phyloP scores from a whole-genome alignment of 2,113 vertebrate species.

The Colistium nudipinnis region DNA sequence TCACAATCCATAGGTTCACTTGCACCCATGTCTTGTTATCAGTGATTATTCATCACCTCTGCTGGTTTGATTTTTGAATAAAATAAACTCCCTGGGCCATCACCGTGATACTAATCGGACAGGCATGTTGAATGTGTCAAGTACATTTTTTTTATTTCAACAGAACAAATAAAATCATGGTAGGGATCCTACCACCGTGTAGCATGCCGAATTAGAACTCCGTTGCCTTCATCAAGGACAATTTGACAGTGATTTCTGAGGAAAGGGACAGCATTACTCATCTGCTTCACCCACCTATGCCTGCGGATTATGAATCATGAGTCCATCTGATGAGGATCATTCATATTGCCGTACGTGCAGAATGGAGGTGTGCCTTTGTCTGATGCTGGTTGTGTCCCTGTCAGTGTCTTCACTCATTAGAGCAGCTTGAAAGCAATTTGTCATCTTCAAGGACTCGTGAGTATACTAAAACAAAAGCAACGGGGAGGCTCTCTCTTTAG shows the following conservation, averaged over 20 bases:
- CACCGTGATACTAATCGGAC: conserved; percentile 11
- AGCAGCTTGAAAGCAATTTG: conserved; percentile 54
- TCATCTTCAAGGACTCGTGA: conserved; percentile 54
- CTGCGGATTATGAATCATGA: conserved; percentile 45
- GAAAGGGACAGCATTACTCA: conserved; percentile 43
- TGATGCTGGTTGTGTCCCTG: conserved; percentile 43
- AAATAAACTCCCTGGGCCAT: no score
- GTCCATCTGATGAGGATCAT: conserved; percentile 42
- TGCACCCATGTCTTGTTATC: conserved; percentile 3
- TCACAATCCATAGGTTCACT: neutral
- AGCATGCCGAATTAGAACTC: conserved; percentile 9
- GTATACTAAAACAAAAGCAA: conserved; percentile 64
- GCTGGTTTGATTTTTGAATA: no score
- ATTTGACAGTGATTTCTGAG: conserved; percentile 41
- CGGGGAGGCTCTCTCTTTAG: conserved; percentile 19
- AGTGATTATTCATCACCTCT: neutral
- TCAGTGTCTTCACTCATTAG: conserved; percentile 47
- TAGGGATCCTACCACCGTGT: neutral
- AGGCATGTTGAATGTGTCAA: conserved; percentile 21
- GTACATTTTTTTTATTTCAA: neutral
- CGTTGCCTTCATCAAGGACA: conserved; percentile 27
- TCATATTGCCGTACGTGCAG: conserved; percentile 25
- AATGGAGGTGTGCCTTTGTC: conserved; percentile 20
- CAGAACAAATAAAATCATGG: conserved; percentile 16
- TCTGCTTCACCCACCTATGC: conserved; percentile 32